phyloP scores from a whole-genome alignment of 2,113 vertebrate genomes.

The Fregata magnificens region DNA sequence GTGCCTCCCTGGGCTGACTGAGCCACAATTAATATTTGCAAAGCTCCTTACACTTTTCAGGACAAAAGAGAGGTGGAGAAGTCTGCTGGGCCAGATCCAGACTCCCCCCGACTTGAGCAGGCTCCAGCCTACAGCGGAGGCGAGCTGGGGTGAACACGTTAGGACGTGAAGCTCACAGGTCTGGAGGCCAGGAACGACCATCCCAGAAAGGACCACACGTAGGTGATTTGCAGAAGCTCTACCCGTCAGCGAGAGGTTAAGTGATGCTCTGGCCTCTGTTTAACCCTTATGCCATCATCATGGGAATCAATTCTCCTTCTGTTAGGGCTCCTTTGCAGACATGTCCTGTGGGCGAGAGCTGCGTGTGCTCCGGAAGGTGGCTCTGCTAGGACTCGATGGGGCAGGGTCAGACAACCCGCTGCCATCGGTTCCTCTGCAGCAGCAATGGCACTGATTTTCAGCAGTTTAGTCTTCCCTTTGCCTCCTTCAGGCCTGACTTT shows the following conservation, averaged over 20 bases:
- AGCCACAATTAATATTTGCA: accelerated
- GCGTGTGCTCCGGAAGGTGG: neutral
- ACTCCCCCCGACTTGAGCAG: accelerated
- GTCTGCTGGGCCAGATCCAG: neutral
- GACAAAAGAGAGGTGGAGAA: neutral
- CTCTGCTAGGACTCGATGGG: neutral
- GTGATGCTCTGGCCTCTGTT: neutral
- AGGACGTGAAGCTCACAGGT: neutral
- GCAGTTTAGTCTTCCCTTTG: neutral
- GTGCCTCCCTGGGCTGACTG: neutral
- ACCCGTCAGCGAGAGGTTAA: neutral
- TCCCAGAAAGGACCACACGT: neutral
- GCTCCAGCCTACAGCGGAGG: neutral
- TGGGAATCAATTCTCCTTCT: neutral
- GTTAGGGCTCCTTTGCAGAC: neutral
- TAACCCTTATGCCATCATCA: neutral
- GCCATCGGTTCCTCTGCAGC: neutral
- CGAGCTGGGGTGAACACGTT: accelerated
- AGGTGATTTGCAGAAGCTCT: neutral
- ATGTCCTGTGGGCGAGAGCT: neutral
- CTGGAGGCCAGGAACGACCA: neutral
- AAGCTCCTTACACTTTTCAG: neutral
- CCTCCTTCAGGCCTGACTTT: neutral
- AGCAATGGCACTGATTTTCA: neutral
- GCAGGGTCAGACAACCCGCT: neutral